These are phyloP conservation scores for Micoletzkya japonica DNA, from an alignment of 2,888 invertebrate species.

Conservation along the genomic window DNA sequence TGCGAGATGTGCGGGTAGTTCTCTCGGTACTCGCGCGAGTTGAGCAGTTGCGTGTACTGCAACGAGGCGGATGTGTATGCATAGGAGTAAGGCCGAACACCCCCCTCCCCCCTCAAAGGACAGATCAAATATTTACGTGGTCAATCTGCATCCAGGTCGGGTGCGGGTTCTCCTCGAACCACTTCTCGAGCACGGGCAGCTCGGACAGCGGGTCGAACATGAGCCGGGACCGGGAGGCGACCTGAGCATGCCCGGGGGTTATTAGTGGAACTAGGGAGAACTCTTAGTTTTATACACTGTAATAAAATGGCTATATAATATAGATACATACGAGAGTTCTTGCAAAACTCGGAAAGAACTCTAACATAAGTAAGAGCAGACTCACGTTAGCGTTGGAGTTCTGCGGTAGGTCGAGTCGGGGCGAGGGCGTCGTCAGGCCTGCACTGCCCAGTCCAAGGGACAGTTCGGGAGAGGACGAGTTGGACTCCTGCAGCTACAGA, in stretches of 20 bases:
- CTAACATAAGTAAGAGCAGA: background rate
- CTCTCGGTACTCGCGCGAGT: constrained; percentile 68
- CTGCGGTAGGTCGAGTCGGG: constrained; percentile 36
- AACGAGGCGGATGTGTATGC: background rate
- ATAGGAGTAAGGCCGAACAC: background rate
- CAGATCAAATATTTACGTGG: constrained; percentile 75
- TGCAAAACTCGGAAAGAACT: background rate
- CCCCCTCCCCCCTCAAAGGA: background rate
- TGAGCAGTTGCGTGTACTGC: constrained; percentile 19
- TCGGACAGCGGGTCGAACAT: constrained; percentile 99
- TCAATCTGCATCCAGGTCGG: constrained; percentile 96
- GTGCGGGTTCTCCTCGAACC: constrained; percentile 97
- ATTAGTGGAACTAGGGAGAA: background rate
- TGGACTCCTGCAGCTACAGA: constrained; percentile 53
- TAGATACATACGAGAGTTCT: too few species aligned
- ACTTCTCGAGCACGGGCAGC: constrained; percentile 73
- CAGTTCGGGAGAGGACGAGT: constrained; percentile 53
- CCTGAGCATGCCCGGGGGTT: too few species aligned
- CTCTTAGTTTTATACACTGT: too few species aligned
- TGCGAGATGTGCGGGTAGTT: constrained; percentile 98
- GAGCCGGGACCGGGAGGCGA: constrained; percentile 80
- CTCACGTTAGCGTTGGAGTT: too few species aligned
- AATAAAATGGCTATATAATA: too few species aligned
- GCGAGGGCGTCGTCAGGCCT: constrained; percentile 43
- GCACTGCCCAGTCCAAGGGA: constrained; percentile 36